A percentile compares a stretch with the other conserved stretches of the same genome.
Conservation (phyloP, 1,140 invertebrate species). For the Ericerus pela region DNA sequence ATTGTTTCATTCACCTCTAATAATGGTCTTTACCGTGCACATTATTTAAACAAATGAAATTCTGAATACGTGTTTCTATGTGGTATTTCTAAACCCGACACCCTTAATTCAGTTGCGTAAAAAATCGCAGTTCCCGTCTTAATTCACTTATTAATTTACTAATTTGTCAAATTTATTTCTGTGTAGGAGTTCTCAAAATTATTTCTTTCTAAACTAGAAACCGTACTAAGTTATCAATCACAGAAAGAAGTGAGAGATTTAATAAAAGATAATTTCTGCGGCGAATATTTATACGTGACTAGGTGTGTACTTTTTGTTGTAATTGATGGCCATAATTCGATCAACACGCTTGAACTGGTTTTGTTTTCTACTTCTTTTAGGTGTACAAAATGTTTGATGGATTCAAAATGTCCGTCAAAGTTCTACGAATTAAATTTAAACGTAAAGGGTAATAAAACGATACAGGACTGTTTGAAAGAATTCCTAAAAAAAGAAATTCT, state of each 20-base stretch:
- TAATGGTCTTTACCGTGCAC: too few relatives aligned
- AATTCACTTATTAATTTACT: background rate
- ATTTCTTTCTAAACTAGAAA: slow-evolving; percentile 45
- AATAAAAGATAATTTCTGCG: slow-evolving; percentile 44
- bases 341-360: slow-evolving; percentile 19
- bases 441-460: slow-evolving; percentile 37
- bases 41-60: too few relatives aligned
- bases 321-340: background rate
- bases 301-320: slow-evolving; percentile 32
- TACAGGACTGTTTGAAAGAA: slow-evolving; percentile 45
- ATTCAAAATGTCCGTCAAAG: slow-evolving; percentile 40
- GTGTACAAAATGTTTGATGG: slow-evolving; percentile 43
- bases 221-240: slow-evolving; percentile 34
- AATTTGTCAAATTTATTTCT: slow-evolving; percentile 7
- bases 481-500: slow-evolving; percentile 48
- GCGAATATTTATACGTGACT: slow-evolving; percentile 49
- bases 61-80: too few relatives aligned
- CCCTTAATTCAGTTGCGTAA: background rate
- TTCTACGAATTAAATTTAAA: slow-evolving; percentile 54
- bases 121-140: background rate
- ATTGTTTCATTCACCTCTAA: too few relatives aligned
- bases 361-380: slow-evolving; percentile 29
- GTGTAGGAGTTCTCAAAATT: slow-evolving; percentile 53
- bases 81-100: too few relatives aligned
- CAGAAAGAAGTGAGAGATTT: slow-evolving; percentile 34